These are phyloP conservation scores for Germaria angustata DNA, from an alignment of 2,888 invertebrate species.

Conservation along the genomic window DNA sequence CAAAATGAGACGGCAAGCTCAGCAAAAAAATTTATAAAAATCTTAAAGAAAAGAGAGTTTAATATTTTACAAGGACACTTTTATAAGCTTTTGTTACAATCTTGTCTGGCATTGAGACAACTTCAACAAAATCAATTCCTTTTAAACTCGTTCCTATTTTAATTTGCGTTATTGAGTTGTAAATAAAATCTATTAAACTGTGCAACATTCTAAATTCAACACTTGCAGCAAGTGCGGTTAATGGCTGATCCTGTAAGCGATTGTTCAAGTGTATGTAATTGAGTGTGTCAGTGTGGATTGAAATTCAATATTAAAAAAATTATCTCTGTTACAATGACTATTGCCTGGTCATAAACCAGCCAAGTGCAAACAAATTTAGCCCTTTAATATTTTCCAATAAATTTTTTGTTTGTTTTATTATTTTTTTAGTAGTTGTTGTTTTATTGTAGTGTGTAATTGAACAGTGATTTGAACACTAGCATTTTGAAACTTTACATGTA, in stretches of 20 bases:
- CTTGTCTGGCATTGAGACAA: constrained; percentile 54
- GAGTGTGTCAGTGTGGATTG: background rate
- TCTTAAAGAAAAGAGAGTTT: too few species aligned
- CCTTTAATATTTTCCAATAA: constrained; percentile 39
- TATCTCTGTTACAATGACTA: constrained; percentile 49
- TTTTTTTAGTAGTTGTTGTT: background rate
- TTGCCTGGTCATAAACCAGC: constrained; percentile 44
- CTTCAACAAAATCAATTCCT: constrained; percentile 11
- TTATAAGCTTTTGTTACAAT: background rate
- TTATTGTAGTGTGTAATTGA: background rate
- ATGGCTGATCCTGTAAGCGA: constrained; percentile 35
- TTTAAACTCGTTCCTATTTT: constrained; percentile 3
- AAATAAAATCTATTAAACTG: constrained; percentile 53
- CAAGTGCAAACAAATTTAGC: constrained; percentile 55
- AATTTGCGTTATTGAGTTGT: constrained; percentile 48
- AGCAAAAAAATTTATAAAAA: too few species aligned
- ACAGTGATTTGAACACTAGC: constrained; percentile 7
- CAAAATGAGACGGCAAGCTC: too few species aligned
- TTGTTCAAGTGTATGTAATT: constrained; percentile 10
- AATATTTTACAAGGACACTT: constrained; percentile 27
- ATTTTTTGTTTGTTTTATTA: background rate
- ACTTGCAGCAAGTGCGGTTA: constrained; percentile 57
- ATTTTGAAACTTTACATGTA: too few species aligned
- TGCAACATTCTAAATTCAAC: constrained; percentile 47
- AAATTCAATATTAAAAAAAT: constrained; percentile 7